These are phyloP conservation scores for Dasypogon diadema DNA, from an alignment of 2,888 invertebrate species.

Conservation along the genomic window DNA sequence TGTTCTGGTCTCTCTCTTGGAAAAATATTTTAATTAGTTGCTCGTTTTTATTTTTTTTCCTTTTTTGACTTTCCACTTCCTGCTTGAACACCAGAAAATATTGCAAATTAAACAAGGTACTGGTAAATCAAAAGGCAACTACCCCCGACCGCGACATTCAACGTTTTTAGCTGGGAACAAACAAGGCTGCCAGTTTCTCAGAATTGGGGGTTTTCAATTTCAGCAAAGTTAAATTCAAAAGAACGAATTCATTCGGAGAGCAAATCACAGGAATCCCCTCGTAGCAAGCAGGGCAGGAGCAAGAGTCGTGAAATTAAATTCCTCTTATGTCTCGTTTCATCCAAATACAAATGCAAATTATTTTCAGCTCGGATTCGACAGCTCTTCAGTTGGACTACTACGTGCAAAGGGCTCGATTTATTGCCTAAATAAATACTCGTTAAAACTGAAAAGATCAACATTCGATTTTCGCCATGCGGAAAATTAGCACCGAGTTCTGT, in stretches of 20 bases:
- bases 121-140: too few relatives aligned
- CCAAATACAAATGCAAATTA: constrained; percentile 15
- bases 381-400: background rate
- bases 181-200: background rate
- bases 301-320: background rate
- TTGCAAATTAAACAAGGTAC: background rate
- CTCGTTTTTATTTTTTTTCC: too few relatives aligned
- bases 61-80: too few relatives aligned
- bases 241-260: background rate
- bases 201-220: background rate
- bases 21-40: too few relatives aligned
- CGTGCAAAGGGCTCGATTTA: constrained; percentile 18
- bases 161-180: background rate
- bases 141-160: background rate
- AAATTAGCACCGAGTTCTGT: constrained; percentile 5
- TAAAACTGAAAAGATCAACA: constrained; percentile 43
- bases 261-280: background rate
- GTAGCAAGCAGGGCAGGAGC: too few relatives aligned
- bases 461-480: constrained; percentile 4
- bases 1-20: too few relatives aligned
- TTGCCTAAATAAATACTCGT: constrained; percentile 41
- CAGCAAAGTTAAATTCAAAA: background rate
- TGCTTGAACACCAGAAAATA: too few relatives aligned
- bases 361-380: too few relatives aligned
- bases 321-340: background rate